Conservation (phyloP, 2,888 invertebrate species). For the Ectemnius cavifrons region DNA sequence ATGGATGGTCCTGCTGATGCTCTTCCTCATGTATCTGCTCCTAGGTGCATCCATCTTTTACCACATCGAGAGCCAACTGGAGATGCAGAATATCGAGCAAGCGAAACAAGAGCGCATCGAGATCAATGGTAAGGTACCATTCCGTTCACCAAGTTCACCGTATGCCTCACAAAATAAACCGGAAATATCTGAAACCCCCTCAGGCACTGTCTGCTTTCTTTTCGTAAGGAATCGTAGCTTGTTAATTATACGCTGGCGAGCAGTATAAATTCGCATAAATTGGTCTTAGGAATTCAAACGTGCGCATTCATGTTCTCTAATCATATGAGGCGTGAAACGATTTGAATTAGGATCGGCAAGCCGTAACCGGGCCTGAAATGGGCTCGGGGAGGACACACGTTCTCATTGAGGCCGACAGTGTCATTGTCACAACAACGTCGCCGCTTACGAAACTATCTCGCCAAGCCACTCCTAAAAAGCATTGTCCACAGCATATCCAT, state of each 20-base stretch:
- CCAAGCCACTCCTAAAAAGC: conserved; percentile 24
- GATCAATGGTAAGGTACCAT: conserved; percentile 83
- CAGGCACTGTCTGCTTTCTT: too few relatives aligned
- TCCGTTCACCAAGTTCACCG: too few relatives aligned
- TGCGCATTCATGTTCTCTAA: background rate
- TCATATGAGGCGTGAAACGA: background rate
- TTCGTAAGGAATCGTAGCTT: too few relatives aligned
- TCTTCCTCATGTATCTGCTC: conserved; percentile 87
- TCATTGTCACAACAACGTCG: conserved; percentile 5
- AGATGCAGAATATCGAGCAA: conserved; percentile 81
- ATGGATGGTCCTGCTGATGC: conserved; percentile 86
- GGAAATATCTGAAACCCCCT: too few relatives aligned
- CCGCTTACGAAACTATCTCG: conserved; percentile 1
- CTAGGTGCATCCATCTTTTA: conserved; percentile 93
- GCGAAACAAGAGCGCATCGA: conserved; percentile 83
- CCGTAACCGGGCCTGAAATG: too few relatives aligned
- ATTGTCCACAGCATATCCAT: conserved; percentile 10
- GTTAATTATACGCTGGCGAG: too few relatives aligned
- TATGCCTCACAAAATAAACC: too few relatives aligned
- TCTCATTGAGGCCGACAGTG: conserved; percentile 3
- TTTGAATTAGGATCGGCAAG: background rate
- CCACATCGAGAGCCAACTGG: conserved; percentile 87
- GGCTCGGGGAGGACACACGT: too few relatives aligned
- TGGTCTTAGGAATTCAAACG: too few relatives aligned
- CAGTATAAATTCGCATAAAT: too few relatives aligned